Evolutionary conservation across 1,140 invertebrate species (phyloP).

Genomic region (Eupeodes corollae): DNA sequence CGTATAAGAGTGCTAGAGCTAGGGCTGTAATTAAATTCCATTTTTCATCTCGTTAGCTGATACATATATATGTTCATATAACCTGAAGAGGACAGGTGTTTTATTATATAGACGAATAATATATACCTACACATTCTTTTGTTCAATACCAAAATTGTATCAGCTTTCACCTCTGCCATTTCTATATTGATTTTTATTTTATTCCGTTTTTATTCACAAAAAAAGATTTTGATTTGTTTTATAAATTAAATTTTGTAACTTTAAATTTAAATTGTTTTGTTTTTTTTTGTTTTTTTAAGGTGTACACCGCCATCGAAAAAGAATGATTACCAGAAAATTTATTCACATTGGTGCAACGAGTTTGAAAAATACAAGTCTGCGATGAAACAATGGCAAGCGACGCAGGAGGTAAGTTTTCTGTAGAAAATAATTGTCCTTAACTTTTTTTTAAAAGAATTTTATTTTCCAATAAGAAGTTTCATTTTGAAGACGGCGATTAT

Average conservation of each 20-base stretch:
- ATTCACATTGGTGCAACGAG: conserved; percentile 70
- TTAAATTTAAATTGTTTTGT: conserved; percentile 1
- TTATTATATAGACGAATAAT: no score
- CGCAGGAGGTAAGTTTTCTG: conserved; percentile 51
- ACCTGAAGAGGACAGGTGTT: no score
- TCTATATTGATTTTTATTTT: background rate
- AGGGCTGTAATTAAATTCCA: no score
- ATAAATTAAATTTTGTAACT: background rate
- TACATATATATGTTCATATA: no score
- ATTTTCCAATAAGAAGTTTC: background rate
- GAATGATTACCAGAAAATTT: conserved; percentile 62
- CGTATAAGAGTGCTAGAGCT: no score
- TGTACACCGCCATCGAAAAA: conserved; percentile 56
- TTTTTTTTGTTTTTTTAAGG: conserved; percentile 27
- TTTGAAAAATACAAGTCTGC: conserved; percentile 69
- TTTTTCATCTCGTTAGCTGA: no score
- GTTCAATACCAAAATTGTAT: no score
- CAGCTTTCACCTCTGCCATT: background rate
- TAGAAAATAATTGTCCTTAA: background rate
- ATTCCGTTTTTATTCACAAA: background rate
- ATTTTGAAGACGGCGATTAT: no score
- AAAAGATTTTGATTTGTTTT: background rate
- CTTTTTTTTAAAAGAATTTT: background rate
- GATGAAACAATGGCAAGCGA: conserved; percentile 63
- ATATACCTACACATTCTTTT: no score